Evolutionary conservation across 1,140 invertebrate genomes (phyloP).

Genomic region (Sesamia nonagrioides): DNA sequence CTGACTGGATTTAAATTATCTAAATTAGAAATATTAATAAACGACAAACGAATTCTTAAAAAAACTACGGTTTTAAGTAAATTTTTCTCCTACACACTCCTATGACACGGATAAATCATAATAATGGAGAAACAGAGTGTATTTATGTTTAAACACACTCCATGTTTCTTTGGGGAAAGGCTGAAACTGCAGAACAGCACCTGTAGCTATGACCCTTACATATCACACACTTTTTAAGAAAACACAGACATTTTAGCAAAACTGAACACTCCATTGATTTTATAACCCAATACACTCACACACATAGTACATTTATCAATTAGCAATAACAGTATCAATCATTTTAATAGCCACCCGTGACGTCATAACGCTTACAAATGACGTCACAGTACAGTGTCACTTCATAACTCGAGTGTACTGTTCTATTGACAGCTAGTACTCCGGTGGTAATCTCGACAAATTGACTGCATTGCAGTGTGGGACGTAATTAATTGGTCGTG

Average conservation of each 20-base stretch:
- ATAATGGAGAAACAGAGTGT: too few species aligned
- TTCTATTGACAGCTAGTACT: constrained; percentile 45
- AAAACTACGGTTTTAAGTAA: too few species aligned
- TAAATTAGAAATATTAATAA: too few species aligned
- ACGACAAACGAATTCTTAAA: too few species aligned
- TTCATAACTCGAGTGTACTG: constrained; percentile 37
- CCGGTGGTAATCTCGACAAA: constrained; percentile 45
- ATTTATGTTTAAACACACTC: too few species aligned
- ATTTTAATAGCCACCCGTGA: constrained; percentile 24
- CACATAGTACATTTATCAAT: constrained; percentile 19
- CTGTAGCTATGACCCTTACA: too few species aligned
- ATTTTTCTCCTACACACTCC: too few species aligned
- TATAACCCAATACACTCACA: neutral
- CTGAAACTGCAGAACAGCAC: too few species aligned
- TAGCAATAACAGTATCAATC: constrained; percentile 35
- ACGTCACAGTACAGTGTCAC: constrained; percentile 20
- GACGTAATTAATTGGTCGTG: constrained; percentile 1
- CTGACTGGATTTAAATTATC: too few species aligned
- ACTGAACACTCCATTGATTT: neutral
- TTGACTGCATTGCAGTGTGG: constrained; percentile 45
- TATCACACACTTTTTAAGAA: too few species aligned
- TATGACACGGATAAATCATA: too few species aligned
- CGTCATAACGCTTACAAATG: constrained; percentile 26
- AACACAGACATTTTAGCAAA: neutral
- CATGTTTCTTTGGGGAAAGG: too few species aligned